A percentile compares a stretch with the other conserved stretches of the same genome.
These are phyloP conservation scores for Leptestheria dahalacensis DNA, from an alignment of 1,140 invertebrate genomes.

Conservation along the genomic window DNA sequence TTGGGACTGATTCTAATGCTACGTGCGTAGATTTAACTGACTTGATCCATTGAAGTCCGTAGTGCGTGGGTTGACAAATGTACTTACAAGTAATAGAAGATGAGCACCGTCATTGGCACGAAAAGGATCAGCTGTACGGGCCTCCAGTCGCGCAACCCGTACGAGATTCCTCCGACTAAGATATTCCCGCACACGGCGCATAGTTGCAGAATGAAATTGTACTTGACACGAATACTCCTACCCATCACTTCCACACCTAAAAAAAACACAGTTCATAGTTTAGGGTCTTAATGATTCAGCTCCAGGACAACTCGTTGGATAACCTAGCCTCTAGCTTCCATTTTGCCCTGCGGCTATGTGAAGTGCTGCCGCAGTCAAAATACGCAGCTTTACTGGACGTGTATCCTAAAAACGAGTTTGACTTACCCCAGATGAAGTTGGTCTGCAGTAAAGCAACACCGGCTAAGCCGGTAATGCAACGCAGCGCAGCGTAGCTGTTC, in stretches of 20 bases:
- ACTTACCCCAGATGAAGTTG: neutral
- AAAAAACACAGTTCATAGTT: neutral
- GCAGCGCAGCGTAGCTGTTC: neutral
- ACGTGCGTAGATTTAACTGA: too few relatives aligned
- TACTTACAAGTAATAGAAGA: conserved; percentile 25
- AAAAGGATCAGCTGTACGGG: conserved; percentile 22
- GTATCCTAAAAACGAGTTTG: neutral
- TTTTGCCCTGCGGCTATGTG: too few relatives aligned
- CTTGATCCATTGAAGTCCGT: too few relatives aligned
- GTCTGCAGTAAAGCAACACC: conserved; percentile 7
- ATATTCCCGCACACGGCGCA: conserved; percentile 2
- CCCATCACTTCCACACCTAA: conserved; percentile 12
- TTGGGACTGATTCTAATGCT: too few relatives aligned
- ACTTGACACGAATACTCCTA: neutral
- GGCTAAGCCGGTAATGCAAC: neutral
- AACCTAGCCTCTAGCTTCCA: too few relatives aligned
- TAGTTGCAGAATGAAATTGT: neutral
- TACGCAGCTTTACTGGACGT: neutral
- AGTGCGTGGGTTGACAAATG: too few relatives aligned
- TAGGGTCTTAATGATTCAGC: too few relatives aligned
- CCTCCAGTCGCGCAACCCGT: conserved; percentile 22
- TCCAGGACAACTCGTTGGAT: too few relatives aligned
- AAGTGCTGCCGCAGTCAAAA: too few relatives aligned
- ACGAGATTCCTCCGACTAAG: neutral
- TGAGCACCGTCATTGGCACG: conserved; percentile 21